Conservation (phyloP, 2,113 vertebrate species). For the Stictonetta naevosa region DNA sequence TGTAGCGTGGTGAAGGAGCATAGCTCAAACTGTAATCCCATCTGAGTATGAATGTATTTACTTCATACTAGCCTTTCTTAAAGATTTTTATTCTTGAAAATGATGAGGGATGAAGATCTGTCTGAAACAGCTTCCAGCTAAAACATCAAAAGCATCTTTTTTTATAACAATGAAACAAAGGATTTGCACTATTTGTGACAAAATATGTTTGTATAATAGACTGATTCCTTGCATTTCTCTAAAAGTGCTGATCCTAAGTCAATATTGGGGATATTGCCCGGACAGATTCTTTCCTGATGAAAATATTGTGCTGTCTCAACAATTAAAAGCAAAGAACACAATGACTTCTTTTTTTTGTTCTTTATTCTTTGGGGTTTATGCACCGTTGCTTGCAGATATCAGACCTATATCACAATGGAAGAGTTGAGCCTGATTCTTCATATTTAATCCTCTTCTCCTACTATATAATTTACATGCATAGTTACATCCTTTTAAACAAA, state of each 20-base stretch:
- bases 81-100: conserved; percentile 19
- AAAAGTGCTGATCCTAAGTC: conserved; percentile 16
- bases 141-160: conserved; percentile 11
- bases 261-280: conserved; percentile 33
- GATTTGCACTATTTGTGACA: conserved; percentile 58
- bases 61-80: conserved; percentile 9
- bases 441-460: not conserved
- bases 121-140: conserved; percentile 20
- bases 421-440: not conserved
- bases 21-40: not conserved
- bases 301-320: not conserved
- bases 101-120: conserved; percentile 46
- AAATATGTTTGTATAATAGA: conserved; percentile 40
- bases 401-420: not conserved
- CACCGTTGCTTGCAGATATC: not conserved
- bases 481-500: not conserved
- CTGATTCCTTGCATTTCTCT: not conserved
- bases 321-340: not conserved
- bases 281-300: conserved; percentile 21
- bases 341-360: not conserved
- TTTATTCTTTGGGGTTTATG: not conserved
- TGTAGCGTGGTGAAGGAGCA: conserved; percentile 15
- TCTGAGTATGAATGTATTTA: conserved; percentile 6
- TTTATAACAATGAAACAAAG: conserved; percentile 19
- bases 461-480: not conserved